Evolutionary conservation across 2,797 vertebrate genomes (phyloP).

Genomic region (Labeo calbasu): DNA sequence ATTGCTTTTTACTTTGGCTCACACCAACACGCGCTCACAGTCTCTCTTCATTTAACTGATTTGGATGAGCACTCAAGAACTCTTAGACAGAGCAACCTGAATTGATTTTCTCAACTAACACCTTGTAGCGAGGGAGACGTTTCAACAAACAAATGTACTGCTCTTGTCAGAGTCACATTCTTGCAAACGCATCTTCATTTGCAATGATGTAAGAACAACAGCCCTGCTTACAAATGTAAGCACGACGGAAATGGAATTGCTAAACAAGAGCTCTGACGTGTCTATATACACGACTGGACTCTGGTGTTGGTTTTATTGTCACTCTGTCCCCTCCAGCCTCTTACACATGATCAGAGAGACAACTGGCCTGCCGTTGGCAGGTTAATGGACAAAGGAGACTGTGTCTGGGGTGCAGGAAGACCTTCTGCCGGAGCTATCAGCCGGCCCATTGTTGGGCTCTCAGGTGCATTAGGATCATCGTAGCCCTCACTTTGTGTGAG

Average conservation of each 20-base stretch:
- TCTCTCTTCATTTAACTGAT: slow-evolving; percentile 48
- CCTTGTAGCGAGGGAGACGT: slow-evolving; percentile 23
- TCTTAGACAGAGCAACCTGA: slow-evolving; percentile 32
- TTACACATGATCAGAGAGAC: slow-evolving; percentile 65
- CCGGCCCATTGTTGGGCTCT: slow-evolving; percentile 53
- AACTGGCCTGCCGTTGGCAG: slow-evolving; percentile 49
- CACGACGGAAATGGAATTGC: neutral
- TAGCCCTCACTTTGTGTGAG: slow-evolving; percentile 45
- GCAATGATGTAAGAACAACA: slow-evolving; percentile 23
- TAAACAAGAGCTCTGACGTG: slow-evolving; percentile 37
- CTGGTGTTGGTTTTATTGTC: slow-evolving; percentile 29
- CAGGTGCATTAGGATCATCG: slow-evolving; percentile 61
- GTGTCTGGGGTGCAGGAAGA: slow-evolving; percentile 53
- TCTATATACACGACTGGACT: slow-evolving; percentile 46
- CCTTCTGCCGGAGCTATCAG: slow-evolving; percentile 32
- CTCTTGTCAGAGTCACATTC: slow-evolving; percentile 44
- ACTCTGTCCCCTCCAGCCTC: slow-evolving; percentile 54
- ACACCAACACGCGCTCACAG: slow-evolving; percentile 14
- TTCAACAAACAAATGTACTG: slow-evolving; percentile 48
- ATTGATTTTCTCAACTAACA: slow-evolving; percentile 47
- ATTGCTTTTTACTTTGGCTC: slow-evolving; percentile 38
- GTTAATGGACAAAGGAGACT: slow-evolving; percentile 61
- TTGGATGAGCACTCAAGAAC: slow-evolving; percentile 52
- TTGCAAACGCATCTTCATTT: slow-evolving; percentile 40
- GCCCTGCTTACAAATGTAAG: slow-evolving; percentile 35